Percentiles rank a stretch among this genome's conserved stretches.
phyloP scores from a whole-genome alignment of 2,888 invertebrate species.

The Helicoverpa assulta region DNA sequence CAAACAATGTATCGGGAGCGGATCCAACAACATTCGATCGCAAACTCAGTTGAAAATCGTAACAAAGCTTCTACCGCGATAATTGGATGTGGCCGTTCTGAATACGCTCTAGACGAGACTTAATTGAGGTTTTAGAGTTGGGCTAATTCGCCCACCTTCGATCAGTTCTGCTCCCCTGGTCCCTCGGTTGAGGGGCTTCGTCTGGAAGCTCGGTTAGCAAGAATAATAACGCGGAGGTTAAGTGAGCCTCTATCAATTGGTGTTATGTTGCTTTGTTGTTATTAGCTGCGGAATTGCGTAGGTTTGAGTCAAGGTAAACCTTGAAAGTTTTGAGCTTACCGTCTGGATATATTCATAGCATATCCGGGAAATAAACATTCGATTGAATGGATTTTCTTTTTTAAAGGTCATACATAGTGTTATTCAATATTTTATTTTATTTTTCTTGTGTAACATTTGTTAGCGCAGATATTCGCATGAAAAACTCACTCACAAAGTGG shows the following conservation, averaged over 20 bases:
- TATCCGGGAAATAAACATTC: background rate
- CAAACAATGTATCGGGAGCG: constrained; percentile 68
- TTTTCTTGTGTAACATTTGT: constrained; percentile 10
- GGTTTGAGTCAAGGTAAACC: constrained; percentile 10
- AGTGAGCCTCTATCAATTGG: constrained; percentile 77
- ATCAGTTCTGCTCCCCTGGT: constrained; percentile 78
- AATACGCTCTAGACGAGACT: constrained; percentile 89
- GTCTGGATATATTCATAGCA: constrained; percentile 5
- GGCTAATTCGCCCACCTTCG: constrained; percentile 89
- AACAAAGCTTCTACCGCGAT: constrained; percentile 88
- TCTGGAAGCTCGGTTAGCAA: constrained; percentile 77
- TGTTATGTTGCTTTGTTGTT: constrained; percentile 73
- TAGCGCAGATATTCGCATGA: constrained; percentile 63
- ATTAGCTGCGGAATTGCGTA: constrained; percentile 29
- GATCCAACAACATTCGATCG: constrained; percentile 67
- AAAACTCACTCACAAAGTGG: constrained; percentile 69
- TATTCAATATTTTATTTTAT: constrained; percentile 35
- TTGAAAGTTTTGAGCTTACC: background rate
- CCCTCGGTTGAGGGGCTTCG: constrained; percentile 79
- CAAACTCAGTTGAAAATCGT: constrained; percentile 76
- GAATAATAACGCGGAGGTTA: constrained; percentile 82
- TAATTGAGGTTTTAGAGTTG: constrained; percentile 90
- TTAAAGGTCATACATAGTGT: background rate
- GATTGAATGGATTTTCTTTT: background rate
- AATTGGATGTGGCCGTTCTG: constrained; percentile 89